Evolutionary conservation across 2,888 invertebrate species (phyloP).

Genomic region (Alloscopus bannaensis): DNA sequence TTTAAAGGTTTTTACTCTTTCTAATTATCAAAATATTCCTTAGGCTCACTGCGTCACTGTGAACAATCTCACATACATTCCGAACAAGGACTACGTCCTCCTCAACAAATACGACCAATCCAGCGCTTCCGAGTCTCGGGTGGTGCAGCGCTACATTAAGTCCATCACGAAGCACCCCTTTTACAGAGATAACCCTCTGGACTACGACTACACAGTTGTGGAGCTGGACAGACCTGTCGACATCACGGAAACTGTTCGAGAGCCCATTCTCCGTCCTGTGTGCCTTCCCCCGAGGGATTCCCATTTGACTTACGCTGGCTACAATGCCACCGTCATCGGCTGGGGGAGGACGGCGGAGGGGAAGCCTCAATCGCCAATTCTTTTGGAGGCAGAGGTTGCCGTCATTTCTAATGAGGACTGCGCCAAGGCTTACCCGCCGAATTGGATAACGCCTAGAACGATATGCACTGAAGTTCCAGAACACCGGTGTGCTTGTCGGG

Average conservation of each 20-base stretch:
- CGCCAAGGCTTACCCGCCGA: conserved; percentile 37
- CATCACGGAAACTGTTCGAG: conserved; percentile 48
- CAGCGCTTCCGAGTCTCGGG: no score
- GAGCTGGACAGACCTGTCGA: conserved; percentile 65
- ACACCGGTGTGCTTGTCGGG: background rate
- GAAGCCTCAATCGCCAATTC: conserved; percentile 65
- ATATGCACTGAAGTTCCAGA: conserved; percentile 6
- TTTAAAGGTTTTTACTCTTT: no score
- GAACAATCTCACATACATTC: no score
- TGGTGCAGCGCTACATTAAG: no score
- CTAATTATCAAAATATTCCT: no score
- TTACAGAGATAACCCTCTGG: no score
- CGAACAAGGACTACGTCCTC: no score
- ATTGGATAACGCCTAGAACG: background rate
- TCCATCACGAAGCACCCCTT: no score
- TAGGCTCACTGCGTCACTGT: no score
- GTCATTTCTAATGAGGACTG: conserved; percentile 69
- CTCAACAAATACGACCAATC: no score
- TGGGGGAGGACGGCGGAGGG: conserved; percentile 66
- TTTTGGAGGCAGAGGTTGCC: conserved; percentile 67
- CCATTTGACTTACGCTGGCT: conserved; percentile 50
- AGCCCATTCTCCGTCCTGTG: conserved; percentile 66
- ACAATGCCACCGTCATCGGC: conserved; percentile 67
- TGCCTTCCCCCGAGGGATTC: conserved; percentile 65
- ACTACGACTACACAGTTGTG: no score